Evolutionary conservation across 1,140 invertebrate species (phyloP).

Genomic region (Zeugodacus cucurbitae): DNA sequence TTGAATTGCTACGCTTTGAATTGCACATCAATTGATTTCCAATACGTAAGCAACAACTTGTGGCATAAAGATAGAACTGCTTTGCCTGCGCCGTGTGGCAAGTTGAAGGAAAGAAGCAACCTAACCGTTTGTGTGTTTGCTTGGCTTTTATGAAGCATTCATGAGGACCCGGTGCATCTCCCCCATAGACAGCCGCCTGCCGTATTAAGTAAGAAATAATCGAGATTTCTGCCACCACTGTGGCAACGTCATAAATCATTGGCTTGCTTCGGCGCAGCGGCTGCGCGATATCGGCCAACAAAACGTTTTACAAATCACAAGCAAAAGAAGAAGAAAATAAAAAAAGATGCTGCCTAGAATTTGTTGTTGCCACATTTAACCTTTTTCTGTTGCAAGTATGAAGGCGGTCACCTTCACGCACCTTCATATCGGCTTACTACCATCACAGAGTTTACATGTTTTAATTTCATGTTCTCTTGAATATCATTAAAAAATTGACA

Average conservation of each 20-base stretch:
- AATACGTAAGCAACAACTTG: background rate
- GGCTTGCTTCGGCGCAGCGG: background rate
- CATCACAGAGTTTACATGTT: background rate
- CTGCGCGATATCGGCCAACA: background rate
- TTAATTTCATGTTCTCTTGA: conserved; percentile 1
- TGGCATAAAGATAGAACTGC: background rate
- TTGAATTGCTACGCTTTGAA: conserved; percentile 23
- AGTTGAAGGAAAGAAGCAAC: background rate
- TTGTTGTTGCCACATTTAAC: no score
- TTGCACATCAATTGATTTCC: conserved; percentile 11
- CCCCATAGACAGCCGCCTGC: background rate
- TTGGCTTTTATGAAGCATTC: background rate
- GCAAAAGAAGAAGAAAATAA: background rate
- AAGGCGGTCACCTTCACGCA: background rate
- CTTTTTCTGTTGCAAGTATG: background rate
- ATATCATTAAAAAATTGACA: conserved; percentile 33
- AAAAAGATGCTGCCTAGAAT: no score
- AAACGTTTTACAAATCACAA: conserved; percentile 24
- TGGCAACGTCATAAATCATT: background rate
- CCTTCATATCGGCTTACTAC: background rate
- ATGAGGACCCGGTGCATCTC: background rate
- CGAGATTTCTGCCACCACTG: background rate
- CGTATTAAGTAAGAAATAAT: conserved; percentile 37
- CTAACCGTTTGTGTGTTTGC: background rate
- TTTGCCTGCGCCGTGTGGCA: background rate